A percentile compares a stretch with the other conserved stretches of the same genome.
Evolutionary conservation across 2,888 invertebrate species (phyloP).

Genomic region (Argyresthia albistria): DNA sequence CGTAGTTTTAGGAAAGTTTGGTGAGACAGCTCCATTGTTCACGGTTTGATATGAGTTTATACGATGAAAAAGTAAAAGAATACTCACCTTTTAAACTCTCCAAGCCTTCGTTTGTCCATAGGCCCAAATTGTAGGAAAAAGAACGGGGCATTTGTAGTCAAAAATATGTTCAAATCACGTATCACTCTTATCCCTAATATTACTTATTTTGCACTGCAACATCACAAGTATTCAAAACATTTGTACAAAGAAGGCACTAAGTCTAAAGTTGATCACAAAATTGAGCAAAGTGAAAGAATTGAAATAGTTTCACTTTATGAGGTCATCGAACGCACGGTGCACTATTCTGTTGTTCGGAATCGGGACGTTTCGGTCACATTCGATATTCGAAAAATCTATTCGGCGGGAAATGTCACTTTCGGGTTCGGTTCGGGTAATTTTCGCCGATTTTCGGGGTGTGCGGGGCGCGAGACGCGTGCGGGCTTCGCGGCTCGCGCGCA

Average conservation of each 20-base stretch:
- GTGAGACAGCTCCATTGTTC: neutral
- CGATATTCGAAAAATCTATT: slow-evolving; percentile 33
- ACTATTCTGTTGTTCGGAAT: slow-evolving; percentile 38
- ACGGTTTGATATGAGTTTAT: neutral
- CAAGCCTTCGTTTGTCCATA: slow-evolving; percentile 47
- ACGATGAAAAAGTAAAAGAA: neutral
- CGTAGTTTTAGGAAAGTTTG: neutral
- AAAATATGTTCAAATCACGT: slow-evolving; percentile 32
- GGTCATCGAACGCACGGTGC: slow-evolving; percentile 42
- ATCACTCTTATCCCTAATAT: slow-evolving; percentile 25
- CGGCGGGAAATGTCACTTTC: slow-evolving; percentile 31
- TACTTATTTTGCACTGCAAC: slow-evolving; percentile 56
- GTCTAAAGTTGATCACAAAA: slow-evolving; percentile 52
- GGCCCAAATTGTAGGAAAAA: slow-evolving; percentile 19
- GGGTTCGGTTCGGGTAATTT: slow-evolving; percentile 45
- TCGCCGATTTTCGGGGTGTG: slow-evolving; percentile 37
- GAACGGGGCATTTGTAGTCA: slow-evolving; percentile 16
- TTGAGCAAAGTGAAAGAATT: slow-evolving; percentile 52
- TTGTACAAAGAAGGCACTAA: slow-evolving; percentile 60
- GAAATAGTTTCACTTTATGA: slow-evolving; percentile 45
- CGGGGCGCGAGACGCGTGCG: slow-evolving; percentile 48
- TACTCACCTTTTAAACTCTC: slow-evolving; percentile 41
- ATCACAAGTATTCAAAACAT: slow-evolving; percentile 47
- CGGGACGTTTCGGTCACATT: slow-evolving; percentile 18
- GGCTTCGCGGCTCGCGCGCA: slow-evolving; percentile 56